phyloP scores from a whole-genome alignment of 1,140 invertebrate species.

The Antheraea pernyi region DNA sequence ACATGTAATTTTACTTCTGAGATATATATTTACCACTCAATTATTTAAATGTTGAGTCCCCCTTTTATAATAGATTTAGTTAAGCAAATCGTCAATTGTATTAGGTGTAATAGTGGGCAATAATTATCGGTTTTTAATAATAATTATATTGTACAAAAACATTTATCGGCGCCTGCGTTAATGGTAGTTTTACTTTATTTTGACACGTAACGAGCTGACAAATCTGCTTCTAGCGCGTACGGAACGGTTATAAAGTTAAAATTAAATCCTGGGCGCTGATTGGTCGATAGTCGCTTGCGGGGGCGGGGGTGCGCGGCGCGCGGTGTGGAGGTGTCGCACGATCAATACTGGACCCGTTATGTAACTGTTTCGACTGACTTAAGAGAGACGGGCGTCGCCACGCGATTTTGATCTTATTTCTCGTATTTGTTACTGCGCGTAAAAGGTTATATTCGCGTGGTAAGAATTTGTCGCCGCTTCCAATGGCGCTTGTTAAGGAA shows the following conservation, averaged over 20 bases:
- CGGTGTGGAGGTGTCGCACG: slow-evolving; percentile 28
- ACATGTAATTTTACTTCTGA: too few relatives aligned
- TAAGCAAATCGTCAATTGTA: too few relatives aligned
- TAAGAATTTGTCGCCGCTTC: too few relatives aligned
- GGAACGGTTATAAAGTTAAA: slow-evolving; percentile 63
- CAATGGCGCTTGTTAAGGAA: too few relatives aligned
- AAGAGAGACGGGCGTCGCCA: slow-evolving; percentile 10
- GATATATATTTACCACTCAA: too few relatives aligned
- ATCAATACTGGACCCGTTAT: slow-evolving; percentile 61
- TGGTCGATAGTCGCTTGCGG: slow-evolving; percentile 35
- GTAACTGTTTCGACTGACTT: slow-evolving; percentile 36
- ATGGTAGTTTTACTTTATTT: slow-evolving; percentile 11
- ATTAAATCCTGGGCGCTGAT: slow-evolving; percentile 54
- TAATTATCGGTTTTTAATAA: not conserved
- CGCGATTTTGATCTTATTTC: slow-evolving; percentile 11
- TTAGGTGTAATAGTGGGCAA: not conserved
- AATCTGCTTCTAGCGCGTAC: slow-evolving; percentile 48
- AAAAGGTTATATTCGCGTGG: too few relatives aligned
- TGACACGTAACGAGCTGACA: slow-evolving; percentile 43
- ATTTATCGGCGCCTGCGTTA: not conserved
- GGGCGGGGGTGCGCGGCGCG: slow-evolving; percentile 12
- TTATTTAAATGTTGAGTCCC: too few relatives aligned
- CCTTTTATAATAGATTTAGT: too few relatives aligned
- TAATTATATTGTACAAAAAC: not conserved
- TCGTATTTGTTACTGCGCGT: too few relatives aligned